Conservation (phyloP, 2,113 vertebrate species). For the Cheilinus undulatus region DNA sequence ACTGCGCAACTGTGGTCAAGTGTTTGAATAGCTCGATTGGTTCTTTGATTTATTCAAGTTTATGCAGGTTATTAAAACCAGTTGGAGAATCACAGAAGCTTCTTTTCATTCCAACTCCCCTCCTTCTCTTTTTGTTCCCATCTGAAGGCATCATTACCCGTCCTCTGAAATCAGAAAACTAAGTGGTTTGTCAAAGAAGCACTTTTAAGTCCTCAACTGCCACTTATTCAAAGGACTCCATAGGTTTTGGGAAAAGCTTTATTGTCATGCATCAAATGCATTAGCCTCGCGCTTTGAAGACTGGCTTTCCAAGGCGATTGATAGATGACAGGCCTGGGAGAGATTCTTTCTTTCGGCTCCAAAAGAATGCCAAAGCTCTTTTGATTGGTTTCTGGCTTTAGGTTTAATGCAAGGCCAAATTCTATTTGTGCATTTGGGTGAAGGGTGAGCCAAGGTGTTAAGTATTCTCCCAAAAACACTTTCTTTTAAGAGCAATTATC, state of each 20-base stretch:
- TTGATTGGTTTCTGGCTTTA: slow-evolving; percentile 35
- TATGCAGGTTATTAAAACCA: slow-evolving; percentile 59
- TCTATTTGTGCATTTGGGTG: slow-evolving; percentile 1
- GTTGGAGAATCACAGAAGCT: slow-evolving; percentile 50
- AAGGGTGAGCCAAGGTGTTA: slow-evolving; percentile 5
- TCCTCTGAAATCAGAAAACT: slow-evolving; percentile 64
- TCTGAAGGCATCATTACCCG: slow-evolving; percentile 62
- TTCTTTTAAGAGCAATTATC: slow-evolving; percentile 62
- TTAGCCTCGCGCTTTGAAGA: slow-evolving; percentile 65
- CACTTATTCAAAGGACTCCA: slow-evolving; percentile 54
- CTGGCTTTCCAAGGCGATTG: slow-evolving; percentile 56
- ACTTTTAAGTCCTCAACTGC: slow-evolving; percentile 59
- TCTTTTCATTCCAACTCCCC: slow-evolving; percentile 37
- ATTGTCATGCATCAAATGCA: slow-evolving; percentile 63
- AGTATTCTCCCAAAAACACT: slow-evolving; percentile 34
- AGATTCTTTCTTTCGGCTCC: slow-evolving; percentile 45
- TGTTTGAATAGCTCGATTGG: slow-evolving; percentile 57
- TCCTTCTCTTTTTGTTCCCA: background rate
- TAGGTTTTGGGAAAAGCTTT: slow-evolving; percentile 65
- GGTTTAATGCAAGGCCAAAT: slow-evolving; percentile 24
- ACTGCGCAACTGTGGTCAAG: slow-evolving; percentile 66
- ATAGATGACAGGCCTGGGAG: slow-evolving; percentile 61
- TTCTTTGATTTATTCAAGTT: slow-evolving; percentile 64
- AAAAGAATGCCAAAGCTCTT: slow-evolving; percentile 39
- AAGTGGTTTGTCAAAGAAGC: slow-evolving; percentile 75